Conservation (phyloP, 2,113 vertebrate species). For the Lophura nycthemera region DNA sequence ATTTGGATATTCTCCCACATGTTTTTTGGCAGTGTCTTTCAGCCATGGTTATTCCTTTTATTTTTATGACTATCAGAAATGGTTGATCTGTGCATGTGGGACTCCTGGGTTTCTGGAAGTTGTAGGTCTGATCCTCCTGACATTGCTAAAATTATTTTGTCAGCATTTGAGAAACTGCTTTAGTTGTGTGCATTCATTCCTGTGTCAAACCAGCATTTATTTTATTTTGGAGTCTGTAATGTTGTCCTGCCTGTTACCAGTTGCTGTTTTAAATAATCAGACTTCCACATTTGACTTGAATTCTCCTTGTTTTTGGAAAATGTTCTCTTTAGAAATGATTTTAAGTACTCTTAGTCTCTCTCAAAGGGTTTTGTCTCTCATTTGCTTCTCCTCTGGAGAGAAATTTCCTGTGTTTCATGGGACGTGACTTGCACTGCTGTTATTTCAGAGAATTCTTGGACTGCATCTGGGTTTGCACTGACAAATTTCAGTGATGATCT, state of each 20-base stretch:
- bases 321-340: neutral
- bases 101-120: neutral
- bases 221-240: neutral
- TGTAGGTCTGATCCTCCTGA: neutral
- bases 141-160: neutral
- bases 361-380: neutral
- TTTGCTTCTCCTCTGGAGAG: neutral
- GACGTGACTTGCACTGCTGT: neutral
- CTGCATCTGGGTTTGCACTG: neutral
- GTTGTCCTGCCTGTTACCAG: neutral
- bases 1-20: neutral
- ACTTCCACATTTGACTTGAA: neutral
- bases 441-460: neutral
- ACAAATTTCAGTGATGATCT: neutral
- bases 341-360: neutral
- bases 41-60: neutral
- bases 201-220: neutral
- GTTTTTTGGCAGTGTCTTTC: neutral
- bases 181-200: neutral
- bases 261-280: slow-evolving; percentile 14
- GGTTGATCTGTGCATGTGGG: neutral
- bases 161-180: neutral
- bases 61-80: neutral
- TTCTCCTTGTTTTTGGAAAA: slow-evolving; percentile 20
- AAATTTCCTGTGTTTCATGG: neutral